phyloP scores from a whole-genome alignment of 2,113 vertebrate genomes.

The Ceyx cyanopectus region DNA sequence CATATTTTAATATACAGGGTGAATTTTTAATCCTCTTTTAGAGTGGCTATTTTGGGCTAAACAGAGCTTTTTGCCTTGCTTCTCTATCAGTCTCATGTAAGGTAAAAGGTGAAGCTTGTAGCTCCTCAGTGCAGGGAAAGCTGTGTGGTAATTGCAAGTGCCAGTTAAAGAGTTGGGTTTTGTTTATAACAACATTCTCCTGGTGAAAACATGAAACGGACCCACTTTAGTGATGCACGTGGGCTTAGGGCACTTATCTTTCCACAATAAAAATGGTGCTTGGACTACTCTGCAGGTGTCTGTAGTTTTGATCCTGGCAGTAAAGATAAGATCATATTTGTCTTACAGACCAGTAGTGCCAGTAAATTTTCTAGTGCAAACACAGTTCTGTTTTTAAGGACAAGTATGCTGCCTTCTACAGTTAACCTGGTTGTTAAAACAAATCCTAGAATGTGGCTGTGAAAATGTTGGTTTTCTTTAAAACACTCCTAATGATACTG shows the following conservation, averaged over 20 bases:
- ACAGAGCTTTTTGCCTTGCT: background rate
- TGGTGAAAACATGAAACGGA: background rate
- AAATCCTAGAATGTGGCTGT: background rate
- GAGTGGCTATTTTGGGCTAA: background rate
- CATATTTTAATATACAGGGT: background rate
- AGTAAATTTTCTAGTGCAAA: background rate
- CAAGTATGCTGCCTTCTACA: background rate
- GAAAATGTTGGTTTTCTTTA: background rate
- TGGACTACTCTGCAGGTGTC: background rate
- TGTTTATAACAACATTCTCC: background rate
- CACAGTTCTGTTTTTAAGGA: background rate
- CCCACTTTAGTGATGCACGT: background rate
- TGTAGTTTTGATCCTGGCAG: background rate
- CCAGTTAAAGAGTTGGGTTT: background rate
- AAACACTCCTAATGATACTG: background rate
- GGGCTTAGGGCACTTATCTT: background rate
- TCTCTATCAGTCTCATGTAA: background rate
- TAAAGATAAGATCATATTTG: background rate
- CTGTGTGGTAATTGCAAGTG: background rate
- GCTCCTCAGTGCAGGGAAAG: background rate
- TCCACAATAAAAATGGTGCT: background rate
- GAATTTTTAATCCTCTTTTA: background rate
- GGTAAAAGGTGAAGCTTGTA: background rate
- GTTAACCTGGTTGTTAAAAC: background rate
- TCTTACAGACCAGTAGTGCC: background rate